Conservation (phyloP, 2,797 vertebrate species). For the Poeciliopsis gracilis region DNA sequence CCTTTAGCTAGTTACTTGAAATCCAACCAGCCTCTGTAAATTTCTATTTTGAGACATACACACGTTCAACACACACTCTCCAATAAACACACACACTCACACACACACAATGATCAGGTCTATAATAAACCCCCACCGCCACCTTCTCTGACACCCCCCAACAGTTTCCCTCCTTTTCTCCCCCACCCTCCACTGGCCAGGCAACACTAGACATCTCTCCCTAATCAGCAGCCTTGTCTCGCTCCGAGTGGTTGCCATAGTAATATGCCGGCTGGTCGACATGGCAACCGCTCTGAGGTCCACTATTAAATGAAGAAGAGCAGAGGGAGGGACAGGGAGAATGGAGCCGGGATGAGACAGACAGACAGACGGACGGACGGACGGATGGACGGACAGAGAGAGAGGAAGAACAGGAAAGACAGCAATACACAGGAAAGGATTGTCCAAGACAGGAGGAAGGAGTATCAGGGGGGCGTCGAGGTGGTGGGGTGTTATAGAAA, state of each 20-base stretch:
- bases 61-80: conserved; percentile 23
- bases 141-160: conserved; percentile 59
- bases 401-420: conserved; percentile 41
- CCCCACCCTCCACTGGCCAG: conserved; percentile 81
- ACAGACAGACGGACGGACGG: conserved; percentile 25
- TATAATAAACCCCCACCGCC: conserved; percentile 68
- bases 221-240: conserved; percentile 87
- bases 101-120: conserved; percentile 65
- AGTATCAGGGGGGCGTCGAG: conserved; percentile 35
- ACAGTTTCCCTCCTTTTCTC: conserved; percentile 62
- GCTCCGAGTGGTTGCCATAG: conserved; percentile 97
- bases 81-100: conserved; percentile 49
- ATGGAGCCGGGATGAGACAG: conserved; percentile 65
- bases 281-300: conserved; percentile 99
- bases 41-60: conserved; percentile 48
- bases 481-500: conserved; percentile 33
- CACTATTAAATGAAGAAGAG: conserved; percentile 95
- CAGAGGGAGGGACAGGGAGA: conserved; percentile 71
- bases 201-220: conserved; percentile 86
- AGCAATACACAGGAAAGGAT: conserved; percentile 62
- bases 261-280: conserved; percentile 97
- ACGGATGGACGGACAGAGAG: conserved; percentile 29
- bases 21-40: conserved; percentile 48
- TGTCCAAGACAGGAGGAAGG: conserved; percentile 73
- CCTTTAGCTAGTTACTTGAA: conserved; percentile 56